These are phyloP conservation scores for Haemorhous mexicanus DNA, from an alignment of 2,113 vertebrate genomes.

Conservation along the genomic window DNA sequence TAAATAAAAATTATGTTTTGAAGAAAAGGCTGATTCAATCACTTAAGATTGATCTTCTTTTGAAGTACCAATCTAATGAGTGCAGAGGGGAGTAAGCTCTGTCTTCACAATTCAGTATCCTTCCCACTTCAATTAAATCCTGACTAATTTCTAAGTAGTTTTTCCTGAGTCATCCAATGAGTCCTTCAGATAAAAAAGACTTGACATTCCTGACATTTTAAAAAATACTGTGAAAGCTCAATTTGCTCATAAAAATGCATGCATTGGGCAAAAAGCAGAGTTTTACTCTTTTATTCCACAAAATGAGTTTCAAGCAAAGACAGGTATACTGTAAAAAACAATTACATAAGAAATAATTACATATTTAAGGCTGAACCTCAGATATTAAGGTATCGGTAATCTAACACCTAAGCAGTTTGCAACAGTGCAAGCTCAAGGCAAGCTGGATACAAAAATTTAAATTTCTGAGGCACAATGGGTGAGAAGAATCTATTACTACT, in stretches of 20 bases:
- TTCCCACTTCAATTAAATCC: constrained; percentile 12
- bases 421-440: not conserved
- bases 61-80: not conserved
- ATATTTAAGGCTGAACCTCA: not conserved
- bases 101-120: not conserved
- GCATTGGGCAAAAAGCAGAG: not conserved
- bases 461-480: not conserved
- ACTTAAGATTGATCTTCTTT: not conserved
- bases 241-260: constrained; percentile 31
- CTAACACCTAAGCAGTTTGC: not conserved
- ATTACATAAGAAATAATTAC: not conserved
- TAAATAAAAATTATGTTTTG: not conserved
- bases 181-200: not conserved
- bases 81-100: not conserved
- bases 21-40: constrained; percentile 14
- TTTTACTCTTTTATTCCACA: not conserved
- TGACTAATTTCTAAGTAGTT: constrained; percentile 35
- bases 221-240: not conserved
- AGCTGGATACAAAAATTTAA: not conserved
- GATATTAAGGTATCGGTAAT: not conserved
- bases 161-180: constrained; percentile 29
- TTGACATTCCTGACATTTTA: not conserved
- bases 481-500: not conserved
- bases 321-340: not conserved
- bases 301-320: not conserved